These are phyloP conservation scores for Delphinapterus leucas DNA, from an alignment of 2,113 vertebrate genomes.

Conservation along the genomic window DNA sequence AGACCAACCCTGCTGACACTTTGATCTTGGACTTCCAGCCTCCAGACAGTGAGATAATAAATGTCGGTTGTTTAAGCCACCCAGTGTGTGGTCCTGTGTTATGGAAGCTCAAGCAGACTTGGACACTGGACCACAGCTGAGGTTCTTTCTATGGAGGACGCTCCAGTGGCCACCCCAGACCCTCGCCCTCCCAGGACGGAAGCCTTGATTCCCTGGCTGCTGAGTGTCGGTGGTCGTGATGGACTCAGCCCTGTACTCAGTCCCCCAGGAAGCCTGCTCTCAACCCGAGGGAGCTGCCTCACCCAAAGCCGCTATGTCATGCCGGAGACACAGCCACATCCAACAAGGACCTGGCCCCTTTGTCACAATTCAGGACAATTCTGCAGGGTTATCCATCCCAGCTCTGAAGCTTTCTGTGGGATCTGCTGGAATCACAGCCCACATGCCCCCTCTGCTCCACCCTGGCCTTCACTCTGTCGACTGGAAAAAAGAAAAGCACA, in stretches of 20 bases:
- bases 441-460: not conserved
- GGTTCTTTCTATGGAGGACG: not conserved
- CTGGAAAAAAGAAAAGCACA: not conserved
- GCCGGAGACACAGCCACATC: rapidly evolving
- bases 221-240: too few relatives aligned
- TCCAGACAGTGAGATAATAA: not conserved
- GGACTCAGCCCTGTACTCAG: too few relatives aligned
- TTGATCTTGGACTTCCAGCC: not conserved
- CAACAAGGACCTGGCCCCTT: not conserved
- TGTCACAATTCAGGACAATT: not conserved
- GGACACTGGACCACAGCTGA: not conserved
- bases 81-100: rapidly evolving
- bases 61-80: rapidly evolving
- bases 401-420: not conserved
- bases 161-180: rapidly evolving
- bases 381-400: not conserved
- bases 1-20: not conserved
- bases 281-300: not conserved
- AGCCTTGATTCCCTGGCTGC: rapidly evolving
- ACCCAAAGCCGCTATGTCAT: not conserved
- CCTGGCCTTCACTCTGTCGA: not conserved
- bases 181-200: rapidly evolving
- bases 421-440: not conserved
- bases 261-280: rapidly evolving
- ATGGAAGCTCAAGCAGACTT: not conserved